Evolutionary conservation across 2,888 invertebrate genomes (phyloP).

Genomic region (Labia minor): DNA sequence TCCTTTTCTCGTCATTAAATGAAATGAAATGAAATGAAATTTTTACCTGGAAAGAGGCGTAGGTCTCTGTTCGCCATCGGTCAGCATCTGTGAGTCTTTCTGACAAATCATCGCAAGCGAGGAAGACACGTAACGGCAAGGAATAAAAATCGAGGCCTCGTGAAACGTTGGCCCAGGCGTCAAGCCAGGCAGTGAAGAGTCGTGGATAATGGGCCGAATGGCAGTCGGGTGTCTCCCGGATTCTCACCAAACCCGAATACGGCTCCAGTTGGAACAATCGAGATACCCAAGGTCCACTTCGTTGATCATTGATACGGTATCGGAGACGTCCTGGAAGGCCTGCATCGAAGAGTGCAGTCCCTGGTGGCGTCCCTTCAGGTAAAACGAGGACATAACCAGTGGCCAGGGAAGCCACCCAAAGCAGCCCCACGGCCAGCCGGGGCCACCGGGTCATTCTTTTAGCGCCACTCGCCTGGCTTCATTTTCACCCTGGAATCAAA

Average conservation of each 20-base stretch:
- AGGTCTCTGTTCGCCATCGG: conserved; percentile 77
- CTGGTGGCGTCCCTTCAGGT: conserved; percentile 42
- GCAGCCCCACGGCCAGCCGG: conserved; percentile 17
- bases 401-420: too few relatives aligned
- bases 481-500: too few relatives aligned
- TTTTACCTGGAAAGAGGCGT: conserved; percentile 54
- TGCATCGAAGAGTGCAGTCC: conserved; percentile 62
- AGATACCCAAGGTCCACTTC: conserved; percentile 72
- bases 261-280: conserved; percentile 64
- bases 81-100: conserved; percentile 60
- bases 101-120: conserved; percentile 34
- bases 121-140: conserved; percentile 61
- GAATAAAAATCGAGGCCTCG: conserved; percentile 68
- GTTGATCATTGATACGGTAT: conserved; percentile 67
- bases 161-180: conserved; percentile 60
- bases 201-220: conserved; percentile 74
- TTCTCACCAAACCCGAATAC: conserved; percentile 32
- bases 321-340: conserved; percentile 65
- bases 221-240: conserved; percentile 37
- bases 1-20: too few relatives aligned
- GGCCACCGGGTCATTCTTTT: too few relatives aligned
- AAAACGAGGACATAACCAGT: conserved; percentile 35
- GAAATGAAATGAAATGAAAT: background rate
- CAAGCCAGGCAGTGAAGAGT: conserved; percentile 75
- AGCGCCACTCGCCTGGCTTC: too few relatives aligned